A percentile compares a stretch with the other conserved stretches of the same genome.
These are phyloP conservation scores for Neuroscelio doddi DNA, from an alignment of 2,888 invertebrate genomes.

Conservation along the genomic window DNA sequence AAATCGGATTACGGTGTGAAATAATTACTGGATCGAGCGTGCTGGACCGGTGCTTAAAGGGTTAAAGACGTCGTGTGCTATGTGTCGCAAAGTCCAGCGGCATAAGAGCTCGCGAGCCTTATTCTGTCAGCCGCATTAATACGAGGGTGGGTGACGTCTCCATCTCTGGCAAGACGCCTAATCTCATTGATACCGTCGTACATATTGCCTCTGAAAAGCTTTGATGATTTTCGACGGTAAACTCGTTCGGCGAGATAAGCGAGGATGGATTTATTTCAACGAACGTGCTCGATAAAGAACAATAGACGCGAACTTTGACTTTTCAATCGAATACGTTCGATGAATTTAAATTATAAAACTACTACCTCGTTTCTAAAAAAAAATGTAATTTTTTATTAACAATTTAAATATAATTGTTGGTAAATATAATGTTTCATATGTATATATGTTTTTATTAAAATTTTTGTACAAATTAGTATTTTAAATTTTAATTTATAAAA, in stretches of 20 bases:
- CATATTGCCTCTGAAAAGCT: conserved; percentile 3
- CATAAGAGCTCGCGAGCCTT: conserved; percentile 6
- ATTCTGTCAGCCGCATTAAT: conserved; percentile 10
- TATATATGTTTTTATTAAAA: too few relatives aligned
- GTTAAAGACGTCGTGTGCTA: conserved; percentile 24
- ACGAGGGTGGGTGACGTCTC: neutral
- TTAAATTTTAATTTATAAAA: too few relatives aligned
- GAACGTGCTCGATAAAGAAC: conserved; percentile 11
- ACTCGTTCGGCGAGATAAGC: conserved; percentile 2
- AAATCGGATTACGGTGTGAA: conserved; percentile 36
- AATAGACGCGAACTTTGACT: too few relatives aligned
- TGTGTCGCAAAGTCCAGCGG: conserved; percentile 15
- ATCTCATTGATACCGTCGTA: conserved; percentile 3
- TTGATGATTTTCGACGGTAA: conserved; percentile 16
- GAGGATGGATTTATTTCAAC: conserved; percentile 8
- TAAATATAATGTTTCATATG: too few relatives aligned
- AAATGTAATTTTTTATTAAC: too few relatives aligned
- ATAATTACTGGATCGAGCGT: conserved; percentile 32
- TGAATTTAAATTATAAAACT: too few relatives aligned
- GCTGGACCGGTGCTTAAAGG: conserved; percentile 10
- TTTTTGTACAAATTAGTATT: too few relatives aligned
- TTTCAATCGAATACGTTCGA: too few relatives aligned
- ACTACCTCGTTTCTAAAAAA: too few relatives aligned
- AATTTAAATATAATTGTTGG: too few relatives aligned
- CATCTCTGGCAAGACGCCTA: conserved; percentile 18